Percentiles rank a stretch among this genome's conserved stretches.
phyloP scores from a whole-genome alignment of 2,888 invertebrate species.

The Oligia latruncula region DNA sequence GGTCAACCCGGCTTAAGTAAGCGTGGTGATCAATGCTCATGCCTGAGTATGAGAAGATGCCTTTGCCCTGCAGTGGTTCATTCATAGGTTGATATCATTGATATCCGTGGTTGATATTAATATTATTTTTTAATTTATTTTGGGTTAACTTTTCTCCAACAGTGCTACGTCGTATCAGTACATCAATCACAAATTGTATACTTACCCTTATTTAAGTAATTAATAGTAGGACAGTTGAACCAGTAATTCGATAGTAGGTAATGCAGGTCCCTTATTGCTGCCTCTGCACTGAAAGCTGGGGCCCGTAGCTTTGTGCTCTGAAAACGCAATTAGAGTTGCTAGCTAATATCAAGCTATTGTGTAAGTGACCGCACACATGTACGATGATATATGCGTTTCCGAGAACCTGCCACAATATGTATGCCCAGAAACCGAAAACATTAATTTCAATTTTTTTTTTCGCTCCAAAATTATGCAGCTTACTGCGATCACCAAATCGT shows the following conservation, averaged over 20 bases:
- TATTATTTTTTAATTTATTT: not conserved
- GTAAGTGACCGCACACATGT: constrained; percentile 5
- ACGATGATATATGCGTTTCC: not conserved
- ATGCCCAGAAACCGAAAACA: not conserved
- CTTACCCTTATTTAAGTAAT: not conserved
- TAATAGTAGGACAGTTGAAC: not conserved
- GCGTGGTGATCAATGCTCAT: not conserved
- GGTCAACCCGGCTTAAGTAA: not conserved
- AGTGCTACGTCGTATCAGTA: not conserved
- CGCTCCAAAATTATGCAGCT: not conserved
- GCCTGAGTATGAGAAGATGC: not conserved
- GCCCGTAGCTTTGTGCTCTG: constrained; percentile 41
- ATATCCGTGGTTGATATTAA: not conserved
- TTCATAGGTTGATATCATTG: not conserved
- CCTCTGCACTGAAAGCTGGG: constrained; percentile 31
- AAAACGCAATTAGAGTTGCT: constrained; percentile 48
- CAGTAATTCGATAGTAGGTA: constrained; percentile 1
- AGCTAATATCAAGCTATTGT: constrained; percentile 12
- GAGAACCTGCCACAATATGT: not conserved
- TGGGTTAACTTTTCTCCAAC: not conserved
- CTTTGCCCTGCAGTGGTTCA: not conserved
- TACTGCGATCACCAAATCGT: not conserved
- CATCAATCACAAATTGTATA: not conserved
- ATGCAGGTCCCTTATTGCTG: constrained; percentile 23
- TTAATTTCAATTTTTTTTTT: not conserved